These are phyloP conservation scores for Periphyllus acericola DNA, from an alignment of 2,888 invertebrate genomes.

Conservation along the genomic window DNA sequence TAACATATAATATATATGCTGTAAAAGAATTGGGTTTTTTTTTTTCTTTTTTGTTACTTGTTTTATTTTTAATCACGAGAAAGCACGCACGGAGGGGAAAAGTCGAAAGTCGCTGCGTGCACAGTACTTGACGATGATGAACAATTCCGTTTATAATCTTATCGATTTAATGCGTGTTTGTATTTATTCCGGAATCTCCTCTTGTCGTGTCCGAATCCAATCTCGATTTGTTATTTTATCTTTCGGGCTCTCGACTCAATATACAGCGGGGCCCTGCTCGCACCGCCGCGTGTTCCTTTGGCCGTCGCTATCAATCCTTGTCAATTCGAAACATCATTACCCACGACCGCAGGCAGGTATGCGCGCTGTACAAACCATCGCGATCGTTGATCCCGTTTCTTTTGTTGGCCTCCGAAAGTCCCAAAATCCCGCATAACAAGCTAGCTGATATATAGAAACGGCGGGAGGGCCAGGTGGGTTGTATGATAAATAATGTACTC, in stretches of 20 bases:
- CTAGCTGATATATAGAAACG: not conserved
- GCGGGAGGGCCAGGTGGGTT: not conserved
- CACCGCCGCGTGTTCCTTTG: not conserved
- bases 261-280: not conserved
- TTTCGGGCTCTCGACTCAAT: not conserved
- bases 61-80: not conserved
- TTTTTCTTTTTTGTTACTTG: not conserved
- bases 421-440: not conserved
- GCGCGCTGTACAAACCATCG: not conserved
- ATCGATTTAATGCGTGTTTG: not conserved
- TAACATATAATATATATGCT: not conserved
- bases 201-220: constrained; percentile 18
- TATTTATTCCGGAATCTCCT: not conserved
- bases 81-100: not conserved
- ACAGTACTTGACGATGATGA: not conserved
- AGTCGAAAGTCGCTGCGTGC: not conserved
- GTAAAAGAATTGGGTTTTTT: not conserved
- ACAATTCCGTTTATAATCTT: constrained; percentile 3
- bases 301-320: constrained; percentile 13
- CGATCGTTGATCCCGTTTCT: not conserved
- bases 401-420: not conserved
- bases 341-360: not conserved
- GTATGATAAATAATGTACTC: not conserved
- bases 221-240: constrained; percentile 38
- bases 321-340: constrained; percentile 15